A percentile compares a stretch with the other conserved stretches of the same genome.
These are phyloP conservation scores for Myripristis jacobus DNA, from an alignment of 2,797 vertebrate species.

Conservation along the genomic window DNA sequence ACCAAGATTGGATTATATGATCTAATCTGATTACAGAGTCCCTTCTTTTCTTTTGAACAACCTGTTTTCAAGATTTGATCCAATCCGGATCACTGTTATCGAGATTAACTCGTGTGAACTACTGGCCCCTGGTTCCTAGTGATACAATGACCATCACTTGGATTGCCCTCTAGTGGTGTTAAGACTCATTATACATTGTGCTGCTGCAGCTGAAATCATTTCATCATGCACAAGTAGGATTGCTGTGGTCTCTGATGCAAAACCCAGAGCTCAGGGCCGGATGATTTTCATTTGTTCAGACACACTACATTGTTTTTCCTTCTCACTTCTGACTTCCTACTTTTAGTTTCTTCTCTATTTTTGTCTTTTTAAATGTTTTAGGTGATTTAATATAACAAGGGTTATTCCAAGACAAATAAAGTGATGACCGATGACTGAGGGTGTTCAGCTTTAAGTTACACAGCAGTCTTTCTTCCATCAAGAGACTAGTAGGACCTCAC, in stretches of 20 bases:
- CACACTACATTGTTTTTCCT: conserved; percentile 6
- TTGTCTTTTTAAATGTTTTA: not conserved
- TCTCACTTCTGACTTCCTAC: not conserved
- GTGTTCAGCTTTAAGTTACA: not conserved
- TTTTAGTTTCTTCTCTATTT: not conserved
- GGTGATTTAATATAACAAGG: not conserved
- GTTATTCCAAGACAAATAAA: not conserved
- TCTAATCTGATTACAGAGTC: no score
- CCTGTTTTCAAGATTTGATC: no score
- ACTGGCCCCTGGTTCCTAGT: no score
- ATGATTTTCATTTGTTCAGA: conserved; percentile 26
- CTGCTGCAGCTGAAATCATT: conserved; percentile 7
- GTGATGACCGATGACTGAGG: not conserved
- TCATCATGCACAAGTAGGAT: conserved; percentile 25
- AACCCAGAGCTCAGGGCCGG: conserved; percentile 17
- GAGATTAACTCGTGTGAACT: no score
- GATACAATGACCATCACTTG: not conserved
- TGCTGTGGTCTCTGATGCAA: conserved; percentile 16
- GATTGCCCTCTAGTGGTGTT: conserved; percentile 36
- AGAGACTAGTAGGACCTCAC: not conserved
- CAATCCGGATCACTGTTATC: no score
- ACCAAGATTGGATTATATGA: no score
- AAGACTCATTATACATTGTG: not conserved
- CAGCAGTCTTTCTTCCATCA: not conserved
- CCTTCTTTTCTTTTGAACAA: no score